Percentiles rank a stretch among this genome's conserved stretches.
Evolutionary conservation across 2,113 vertebrate genomes (phyloP).

Genomic region (Cynopterus brachyotis): DNA sequence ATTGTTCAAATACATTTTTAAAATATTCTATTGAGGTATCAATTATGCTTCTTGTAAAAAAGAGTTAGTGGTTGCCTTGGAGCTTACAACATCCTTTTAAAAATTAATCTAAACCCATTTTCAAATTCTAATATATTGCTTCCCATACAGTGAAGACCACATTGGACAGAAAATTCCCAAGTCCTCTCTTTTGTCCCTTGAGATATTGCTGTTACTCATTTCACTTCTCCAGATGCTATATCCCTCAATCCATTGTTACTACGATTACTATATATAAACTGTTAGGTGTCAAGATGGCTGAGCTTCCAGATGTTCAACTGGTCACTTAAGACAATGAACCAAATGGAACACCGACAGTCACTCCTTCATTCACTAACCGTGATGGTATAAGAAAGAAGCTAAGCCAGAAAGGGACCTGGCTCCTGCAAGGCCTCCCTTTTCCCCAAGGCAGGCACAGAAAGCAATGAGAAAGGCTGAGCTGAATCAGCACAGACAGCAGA

Average conservation of each 20-base stretch:
- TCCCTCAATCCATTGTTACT: neutral
- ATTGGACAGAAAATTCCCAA: neutral
- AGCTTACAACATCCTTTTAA: neutral
- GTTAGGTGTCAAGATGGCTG: neutral
- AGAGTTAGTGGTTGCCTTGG: neutral
- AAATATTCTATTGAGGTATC: neutral
- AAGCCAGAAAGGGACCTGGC: too few species aligned
- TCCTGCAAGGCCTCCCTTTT: neutral
- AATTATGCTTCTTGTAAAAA: neutral
- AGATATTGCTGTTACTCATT: neutral
- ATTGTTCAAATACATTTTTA: neutral
- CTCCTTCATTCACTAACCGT: neutral
- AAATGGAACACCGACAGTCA: neutral
- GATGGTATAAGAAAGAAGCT: neutral
- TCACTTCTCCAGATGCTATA: neutral
- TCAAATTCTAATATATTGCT: neutral
- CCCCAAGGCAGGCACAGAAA: too few species aligned
- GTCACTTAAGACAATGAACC: neutral
- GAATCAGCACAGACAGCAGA: too few species aligned
- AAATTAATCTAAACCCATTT: neutral
- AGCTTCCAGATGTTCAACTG: neutral
- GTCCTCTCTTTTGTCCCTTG: neutral
- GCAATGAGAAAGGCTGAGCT: too few species aligned
- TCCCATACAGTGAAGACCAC: neutral
- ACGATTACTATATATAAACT: neutral